These are phyloP conservation scores for Bos javanicus DNA, from an alignment of 2,113 vertebrate genomes.

Conservation along the genomic window DNA sequence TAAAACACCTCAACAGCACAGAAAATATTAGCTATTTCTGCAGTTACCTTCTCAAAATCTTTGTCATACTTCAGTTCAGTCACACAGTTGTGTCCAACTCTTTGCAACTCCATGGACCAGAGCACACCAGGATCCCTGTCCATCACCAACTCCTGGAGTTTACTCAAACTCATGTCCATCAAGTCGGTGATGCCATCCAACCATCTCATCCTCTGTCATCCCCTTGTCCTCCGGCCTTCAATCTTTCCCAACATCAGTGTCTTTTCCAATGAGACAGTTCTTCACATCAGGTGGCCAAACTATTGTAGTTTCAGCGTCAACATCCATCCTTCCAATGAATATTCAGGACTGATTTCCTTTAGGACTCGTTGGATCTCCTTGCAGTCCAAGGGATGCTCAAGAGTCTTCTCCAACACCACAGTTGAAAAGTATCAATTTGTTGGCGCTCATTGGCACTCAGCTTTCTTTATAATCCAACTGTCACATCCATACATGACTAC, in stretches of 20 bases:
- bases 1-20: background rate
- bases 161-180: background rate
- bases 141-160: background rate
- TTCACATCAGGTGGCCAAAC: background rate
- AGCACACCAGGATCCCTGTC: background rate
- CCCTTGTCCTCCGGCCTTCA: background rate
- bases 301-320: background rate
- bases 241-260: background rate
- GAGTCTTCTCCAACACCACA: background rate
- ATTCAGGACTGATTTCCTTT: background rate
- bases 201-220: background rate
- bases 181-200: background rate
- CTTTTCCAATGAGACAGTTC: background rate
- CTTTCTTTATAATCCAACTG: background rate
- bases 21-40: background rate
- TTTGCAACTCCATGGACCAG: background rate
- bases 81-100: background rate
- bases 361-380: background rate
- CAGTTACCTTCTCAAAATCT: background rate
- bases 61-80: background rate
- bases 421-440: background rate
- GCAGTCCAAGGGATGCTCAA: background rate
- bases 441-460: rapidly evolving
- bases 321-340: background rate
- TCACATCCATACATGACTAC: background rate